Evolutionary conservation across 1,140 invertebrate genomes (phyloP).

Genomic region (Stenopsyche tienmushanensis): DNA sequence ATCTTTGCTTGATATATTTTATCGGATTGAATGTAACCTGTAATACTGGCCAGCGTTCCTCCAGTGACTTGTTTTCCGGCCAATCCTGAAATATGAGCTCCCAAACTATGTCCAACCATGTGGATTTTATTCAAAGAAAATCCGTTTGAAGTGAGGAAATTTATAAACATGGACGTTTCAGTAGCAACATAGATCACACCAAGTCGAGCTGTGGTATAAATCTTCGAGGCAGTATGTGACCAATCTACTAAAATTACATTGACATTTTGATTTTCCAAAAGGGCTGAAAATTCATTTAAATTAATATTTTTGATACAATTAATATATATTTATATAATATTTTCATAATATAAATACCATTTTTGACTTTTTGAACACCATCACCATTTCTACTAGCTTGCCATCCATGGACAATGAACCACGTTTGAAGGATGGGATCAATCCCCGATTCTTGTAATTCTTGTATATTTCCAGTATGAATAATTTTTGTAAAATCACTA

Average conservation of each 20-base stretch:
- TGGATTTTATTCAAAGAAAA: constrained; percentile 19
- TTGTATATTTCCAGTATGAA: background rate
- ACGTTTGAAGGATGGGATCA: background rate
- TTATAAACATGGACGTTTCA: constrained; percentile 45
- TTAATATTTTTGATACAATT: background rate
- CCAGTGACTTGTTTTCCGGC: constrained; percentile 47
- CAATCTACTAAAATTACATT: constrained; percentile 64
- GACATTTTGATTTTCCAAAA: constrained; percentile 44
- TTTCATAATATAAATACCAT: background rate
- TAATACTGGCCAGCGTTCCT: constrained; percentile 42
- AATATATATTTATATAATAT: constrained; percentile 5
- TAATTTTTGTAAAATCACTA: background rate
- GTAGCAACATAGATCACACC: constrained; percentile 40
- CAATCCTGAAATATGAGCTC: constrained; percentile 55
- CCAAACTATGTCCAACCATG: constrained; percentile 49
- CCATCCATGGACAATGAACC: constrained; percentile 6
- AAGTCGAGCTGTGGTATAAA: constrained; percentile 46
- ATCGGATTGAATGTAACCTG: constrained; percentile 12
- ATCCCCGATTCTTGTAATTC: background rate
- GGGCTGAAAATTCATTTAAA: constrained; percentile 20
- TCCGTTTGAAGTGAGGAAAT: constrained; percentile 43
- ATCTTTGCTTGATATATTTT: too few species aligned
- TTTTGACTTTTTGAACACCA: background rate
- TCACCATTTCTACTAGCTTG: background rate
- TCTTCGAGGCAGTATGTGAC: constrained; percentile 47